Percentiles rank a stretch among this genome's conserved stretches.
phyloP scores from a whole-genome alignment of 2,888 invertebrate species.

The Drepana falcataria region DNA sequence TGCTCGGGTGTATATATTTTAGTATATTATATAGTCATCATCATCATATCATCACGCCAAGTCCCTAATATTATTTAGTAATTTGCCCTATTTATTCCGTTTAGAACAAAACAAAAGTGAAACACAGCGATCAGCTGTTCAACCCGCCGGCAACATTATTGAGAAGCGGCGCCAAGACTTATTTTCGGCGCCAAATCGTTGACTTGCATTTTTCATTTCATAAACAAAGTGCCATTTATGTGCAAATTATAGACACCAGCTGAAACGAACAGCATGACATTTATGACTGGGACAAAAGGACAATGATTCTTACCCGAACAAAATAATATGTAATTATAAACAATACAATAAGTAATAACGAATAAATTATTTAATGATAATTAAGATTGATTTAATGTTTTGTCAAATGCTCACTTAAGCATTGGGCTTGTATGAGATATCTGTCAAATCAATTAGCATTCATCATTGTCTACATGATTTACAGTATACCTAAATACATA shows the following conservation, averaged over 20 bases:
- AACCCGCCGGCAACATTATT: constrained; percentile 6
- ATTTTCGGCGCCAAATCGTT: constrained; percentile 56
- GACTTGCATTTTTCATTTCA: constrained; percentile 37
- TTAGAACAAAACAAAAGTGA: neutral
- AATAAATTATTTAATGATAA: too few relatives aligned
- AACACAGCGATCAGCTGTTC: constrained; percentile 3
- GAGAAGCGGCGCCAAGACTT: constrained; percentile 33
- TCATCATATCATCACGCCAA: too few relatives aligned
- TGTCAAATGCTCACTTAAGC: too few relatives aligned
- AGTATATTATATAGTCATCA: too few relatives aligned
- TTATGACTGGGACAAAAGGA: neutral
- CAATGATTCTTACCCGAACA: neutral
- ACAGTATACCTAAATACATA: too few relatives aligned
- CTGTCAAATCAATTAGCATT: too few relatives aligned
- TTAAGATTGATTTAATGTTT: too few relatives aligned
- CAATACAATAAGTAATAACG: too few relatives aligned
- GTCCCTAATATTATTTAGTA: too few relatives aligned
- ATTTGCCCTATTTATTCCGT: neutral
- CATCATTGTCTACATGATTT: too few relatives aligned
- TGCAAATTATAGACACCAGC: neutral
- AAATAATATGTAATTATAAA: neutral
- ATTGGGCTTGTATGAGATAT: too few relatives aligned
- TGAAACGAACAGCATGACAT: neutral
- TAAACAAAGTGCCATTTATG: constrained; percentile 20
- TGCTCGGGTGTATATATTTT: neutral